Conservation (phyloP, 2,113 vertebrate species). For the Myxocyprinus asiaticus region DNA sequence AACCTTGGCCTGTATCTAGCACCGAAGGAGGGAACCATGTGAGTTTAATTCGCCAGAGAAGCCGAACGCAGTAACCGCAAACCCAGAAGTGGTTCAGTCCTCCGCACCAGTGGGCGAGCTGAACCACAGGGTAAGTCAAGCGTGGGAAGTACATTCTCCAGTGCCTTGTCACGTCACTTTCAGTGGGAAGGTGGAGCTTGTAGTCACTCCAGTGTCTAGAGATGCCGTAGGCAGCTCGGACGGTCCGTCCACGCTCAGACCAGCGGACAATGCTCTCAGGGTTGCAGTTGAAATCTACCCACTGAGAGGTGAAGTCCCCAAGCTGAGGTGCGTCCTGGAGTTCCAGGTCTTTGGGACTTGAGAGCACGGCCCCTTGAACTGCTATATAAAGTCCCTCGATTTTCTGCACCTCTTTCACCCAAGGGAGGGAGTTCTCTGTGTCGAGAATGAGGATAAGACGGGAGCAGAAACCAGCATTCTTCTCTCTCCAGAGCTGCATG, state of each 20-base stretch:
- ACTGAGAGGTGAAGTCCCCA: slow-evolving; percentile 92
- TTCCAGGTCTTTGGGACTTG: slow-evolving; percentile 74
- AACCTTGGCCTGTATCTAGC: slow-evolving; percentile 93
- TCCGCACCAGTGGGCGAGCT: slow-evolving; percentile 87
- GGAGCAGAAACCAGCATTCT: slow-evolving; percentile 85
- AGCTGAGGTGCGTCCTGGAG: slow-evolving; percentile 83
- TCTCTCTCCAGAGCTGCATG: slow-evolving; percentile 93
- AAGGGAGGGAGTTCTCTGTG: slow-evolving; percentile 84
- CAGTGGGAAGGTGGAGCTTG: slow-evolving; percentile 88
- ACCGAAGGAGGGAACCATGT: slow-evolving; percentile 93
- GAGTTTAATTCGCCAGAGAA: slow-evolving; percentile 89
- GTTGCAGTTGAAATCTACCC: slow-evolving; percentile 97
- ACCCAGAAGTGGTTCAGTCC: slow-evolving; percentile 84
- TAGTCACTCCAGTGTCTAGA: slow-evolving; percentile 94
- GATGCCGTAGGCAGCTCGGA: slow-evolving; percentile 83
- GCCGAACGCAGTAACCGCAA: slow-evolving; percentile 82
- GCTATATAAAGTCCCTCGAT: slow-evolving; percentile 83
- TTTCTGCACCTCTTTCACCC: slow-evolving; percentile 84
- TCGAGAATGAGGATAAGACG: slow-evolving; percentile 91
- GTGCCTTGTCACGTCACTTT: slow-evolving; percentile 87
- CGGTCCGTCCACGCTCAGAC: slow-evolving; percentile 77
- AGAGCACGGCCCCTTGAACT: slow-evolving; percentile 86
- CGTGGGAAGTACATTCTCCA: slow-evolving; percentile 91
- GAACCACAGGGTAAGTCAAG: slow-evolving; percentile 86
- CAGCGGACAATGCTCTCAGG: slow-evolving; percentile 78